Evolutionary conservation across 1,140 invertebrate species (phyloP), one percentile per base, ranked within the genome.

Genomic region (Ditylenchus dipsaci): DNA sequence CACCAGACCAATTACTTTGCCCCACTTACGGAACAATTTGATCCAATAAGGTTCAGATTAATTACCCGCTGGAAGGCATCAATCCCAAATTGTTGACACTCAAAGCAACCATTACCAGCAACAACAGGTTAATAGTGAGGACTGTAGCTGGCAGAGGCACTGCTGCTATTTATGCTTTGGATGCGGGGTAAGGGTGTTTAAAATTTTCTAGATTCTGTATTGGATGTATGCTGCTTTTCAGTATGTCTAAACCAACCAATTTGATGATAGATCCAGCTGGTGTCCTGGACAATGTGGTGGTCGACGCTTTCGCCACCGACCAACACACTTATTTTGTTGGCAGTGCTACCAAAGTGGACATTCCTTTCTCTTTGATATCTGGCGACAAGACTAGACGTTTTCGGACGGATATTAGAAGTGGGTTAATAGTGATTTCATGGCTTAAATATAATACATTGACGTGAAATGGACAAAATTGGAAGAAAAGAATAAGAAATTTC

Each of bases 291-390:
- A 43, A 33, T 61, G 29, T 30, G 29, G 38, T 43, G 29, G 59
- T 61, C n/a, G 19, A 19, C 13, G 27, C 59, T 21, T 61, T 61
- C 26, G 27, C 3, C 3, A 61, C 19, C 13, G 59, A 27, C 27
- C 3, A 43, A 13, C 59, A 61, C 21, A 61, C 59, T 8, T 61
- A 5, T n/a, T 61, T 61, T 27, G n/a, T 61, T n/a, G 59, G 59
- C 17, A 61, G 59, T 61, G 19, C 59, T 3, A 33, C 19, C n/a
- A 61, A 61, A 61, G 38, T 61, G n/a, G 59, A 61, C 38, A 29
- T 61, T 5, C 59, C 59, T n/a, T 61, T n/a, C n/a, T 33, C 27
- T 1, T 8, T 61, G 29, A 21, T 61, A 5, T 21, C 19, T 13
- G 19, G 29, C 3, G 59, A 26, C 29, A 56, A 56, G n/a, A 19